These are phyloP conservation scores for Caenorhabditis drosophilae DNA, from an alignment of 2,888 invertebrate species.

Conservation along the genomic window DNA sequence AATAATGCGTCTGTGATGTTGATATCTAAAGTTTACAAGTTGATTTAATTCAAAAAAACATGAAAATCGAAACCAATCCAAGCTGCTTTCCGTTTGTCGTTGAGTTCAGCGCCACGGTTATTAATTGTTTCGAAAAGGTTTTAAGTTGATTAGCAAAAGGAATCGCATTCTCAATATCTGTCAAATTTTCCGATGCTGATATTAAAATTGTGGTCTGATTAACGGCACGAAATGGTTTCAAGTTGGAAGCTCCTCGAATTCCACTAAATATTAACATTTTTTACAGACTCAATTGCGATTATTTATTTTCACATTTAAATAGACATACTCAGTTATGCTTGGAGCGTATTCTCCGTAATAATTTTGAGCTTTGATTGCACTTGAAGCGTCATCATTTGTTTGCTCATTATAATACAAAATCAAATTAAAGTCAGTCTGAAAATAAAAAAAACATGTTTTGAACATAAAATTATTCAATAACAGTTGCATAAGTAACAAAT, in stretches of 20 bases:
- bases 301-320: background rate
- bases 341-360: conserved; percentile 18
- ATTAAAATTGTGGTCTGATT: conserved; percentile 20
- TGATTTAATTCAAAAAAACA: background rate
- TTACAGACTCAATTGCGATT: no score
- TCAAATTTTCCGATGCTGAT: conserved; percentile 26
- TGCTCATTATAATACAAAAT: conserved; percentile 37
- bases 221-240: conserved; percentile 14
- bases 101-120: conserved; percentile 23
- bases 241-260: conserved; percentile 14
- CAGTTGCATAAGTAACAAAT: conserved; percentile 23
- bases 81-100: conserved; percentile 16
- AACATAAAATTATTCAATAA: conserved; percentile 1
- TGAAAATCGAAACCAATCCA: conserved; percentile 4
- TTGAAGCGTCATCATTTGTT: conserved; percentile 9
- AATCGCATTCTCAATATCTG: conserved; percentile 20
- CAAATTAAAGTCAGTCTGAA: conserved; percentile 32
- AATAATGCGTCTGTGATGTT: conserved; percentile 12
- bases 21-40: conserved; percentile 5
- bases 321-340: conserved; percentile 15
- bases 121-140: conserved; percentile 16
- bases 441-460: background rate
- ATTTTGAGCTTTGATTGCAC: conserved; percentile 12
- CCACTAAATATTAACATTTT: no score
- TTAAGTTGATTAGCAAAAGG: conserved; percentile 14